These are phyloP conservation scores for Sylvia borin DNA, from an alignment of 2,797 vertebrate species.

Conservation along the genomic window DNA sequence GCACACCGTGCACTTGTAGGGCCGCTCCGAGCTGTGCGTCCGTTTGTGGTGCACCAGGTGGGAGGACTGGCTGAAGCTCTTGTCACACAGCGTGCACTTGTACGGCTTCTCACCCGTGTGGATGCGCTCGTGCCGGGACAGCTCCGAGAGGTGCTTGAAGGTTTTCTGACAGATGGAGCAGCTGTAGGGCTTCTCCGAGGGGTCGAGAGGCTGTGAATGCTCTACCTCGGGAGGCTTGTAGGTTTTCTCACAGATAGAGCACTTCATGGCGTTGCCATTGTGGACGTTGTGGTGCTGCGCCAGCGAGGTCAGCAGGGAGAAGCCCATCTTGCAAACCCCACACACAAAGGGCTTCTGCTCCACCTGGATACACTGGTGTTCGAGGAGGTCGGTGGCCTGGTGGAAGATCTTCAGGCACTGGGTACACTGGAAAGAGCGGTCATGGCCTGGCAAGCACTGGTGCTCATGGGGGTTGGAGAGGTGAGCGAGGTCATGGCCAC, in stretches of 20 bases:
- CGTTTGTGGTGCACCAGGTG: slow-evolving; percentile 97
- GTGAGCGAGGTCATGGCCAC: slow-evolving; percentile 93
- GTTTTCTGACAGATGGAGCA: slow-evolving; percentile 96
- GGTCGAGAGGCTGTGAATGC: slow-evolving; percentile 51
- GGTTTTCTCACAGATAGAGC: slow-evolving; percentile 97
- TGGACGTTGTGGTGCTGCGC: slow-evolving; percentile 96
- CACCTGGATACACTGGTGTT: slow-evolving; percentile 96
- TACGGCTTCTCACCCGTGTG: slow-evolving; percentile 97
- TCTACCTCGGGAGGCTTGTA: slow-evolving; percentile 80
- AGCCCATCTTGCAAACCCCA: slow-evolving; percentile 98
- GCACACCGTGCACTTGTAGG: slow-evolving; percentile 95
- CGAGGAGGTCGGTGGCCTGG: slow-evolving; percentile 94
- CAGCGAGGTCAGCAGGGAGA: slow-evolving; percentile 94
- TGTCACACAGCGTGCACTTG: slow-evolving; percentile 95
- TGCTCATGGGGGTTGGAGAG: slow-evolving; percentile 94
- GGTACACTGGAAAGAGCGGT: slow-evolving; percentile 97
- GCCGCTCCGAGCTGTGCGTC: slow-evolving; percentile 94
- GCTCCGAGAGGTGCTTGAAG: slow-evolving; percentile 96
- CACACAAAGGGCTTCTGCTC: slow-evolving; percentile 99
- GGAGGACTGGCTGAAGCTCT: slow-evolving; percentile 97
- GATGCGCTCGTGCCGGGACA: slow-evolving; percentile 92
- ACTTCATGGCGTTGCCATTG: slow-evolving; percentile 91
- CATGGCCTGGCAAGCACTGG: slow-evolving; percentile 92
- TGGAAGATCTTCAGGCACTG: slow-evolving; percentile 99
- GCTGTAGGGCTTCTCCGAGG: slow-evolving; percentile 90